Evolutionary conservation across 2,797 vertebrate species (phyloP), one percentile per base, ranked within the genome.

Genomic region (Sebastes baramenuke): DNA sequence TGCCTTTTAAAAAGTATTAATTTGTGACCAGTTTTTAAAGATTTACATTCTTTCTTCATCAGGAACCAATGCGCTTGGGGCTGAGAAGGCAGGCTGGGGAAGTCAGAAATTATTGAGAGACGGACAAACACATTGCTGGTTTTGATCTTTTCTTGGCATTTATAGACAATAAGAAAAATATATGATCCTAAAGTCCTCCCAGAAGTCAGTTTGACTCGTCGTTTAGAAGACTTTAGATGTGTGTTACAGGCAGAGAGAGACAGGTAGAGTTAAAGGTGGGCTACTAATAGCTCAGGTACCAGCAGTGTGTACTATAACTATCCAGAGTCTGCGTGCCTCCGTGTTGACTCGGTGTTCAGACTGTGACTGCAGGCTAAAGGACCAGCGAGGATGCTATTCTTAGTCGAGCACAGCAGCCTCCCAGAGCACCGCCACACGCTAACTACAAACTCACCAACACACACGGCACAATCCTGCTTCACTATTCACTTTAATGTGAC

Each of bases 331-430:
- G 67, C 70, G 52, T 82, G 86, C 29, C 18, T 8, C 66, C 73
- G 81, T 85, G 82, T 76, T 62, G 72, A 75, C 66, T 77, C 69
- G 74, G 59, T 89, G 73, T 89, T 89, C 87, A 88, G 88, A 90
- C 81, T 61, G 72, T 79, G 79, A 74, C 91, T 89, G 84, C 81
- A 84, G 89, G 90, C 86, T 4, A 87, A 82, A 91, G 75, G 82
- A 89, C 79, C 34, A 67, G 89, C 27, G 12, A 79, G 75, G 83
- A 89, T 77, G 82, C 90, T 92, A 88, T 93, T 92, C 86, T 93
- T 89, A 89, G 91, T 73, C 38, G 24, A 73, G 87, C 75, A 62
- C 77, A 78, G 80, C 80, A 81, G 82, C 85, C 58, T 86, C 80
- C 79, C 69, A 81, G 79, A 88, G 77, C 87, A 55, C 30, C 38